phyloP scores from a whole-genome alignment of 2,888 invertebrate genomes.

The Erpobdella octoculata region DNA sequence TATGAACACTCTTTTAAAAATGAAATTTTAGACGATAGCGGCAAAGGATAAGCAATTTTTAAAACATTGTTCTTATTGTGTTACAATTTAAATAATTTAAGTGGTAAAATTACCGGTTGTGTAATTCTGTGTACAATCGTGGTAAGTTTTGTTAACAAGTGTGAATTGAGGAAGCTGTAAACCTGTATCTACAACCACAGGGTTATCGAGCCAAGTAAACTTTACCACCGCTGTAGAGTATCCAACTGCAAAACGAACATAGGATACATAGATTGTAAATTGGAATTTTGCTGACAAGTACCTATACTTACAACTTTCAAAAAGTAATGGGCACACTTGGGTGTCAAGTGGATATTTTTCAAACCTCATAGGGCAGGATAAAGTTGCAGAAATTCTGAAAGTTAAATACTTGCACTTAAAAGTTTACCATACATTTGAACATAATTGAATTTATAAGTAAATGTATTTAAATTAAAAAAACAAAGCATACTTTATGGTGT shows the following conservation, averaged over 20 bases:
- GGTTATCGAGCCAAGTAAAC: constrained; percentile 36
- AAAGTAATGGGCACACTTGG: constrained; percentile 25
- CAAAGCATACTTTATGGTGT: constrained; percentile 30
- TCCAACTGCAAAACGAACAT: constrained; percentile 33
- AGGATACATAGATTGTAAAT: not conserved
- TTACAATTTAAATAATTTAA: no score
- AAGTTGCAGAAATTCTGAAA: constrained; percentile 29
- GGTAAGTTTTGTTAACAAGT: constrained; percentile 32
- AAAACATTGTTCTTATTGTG: no score
- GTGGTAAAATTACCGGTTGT: constrained; percentile 33
- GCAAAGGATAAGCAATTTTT: no score
- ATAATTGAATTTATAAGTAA: not conserved
- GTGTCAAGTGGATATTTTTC: constrained; percentile 26
- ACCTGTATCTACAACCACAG: constrained; percentile 36
- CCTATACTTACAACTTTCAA: constrained; percentile 18
- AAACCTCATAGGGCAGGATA: constrained; percentile 28
- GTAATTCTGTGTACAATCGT: constrained; percentile 38
- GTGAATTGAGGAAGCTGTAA: constrained; percentile 37
- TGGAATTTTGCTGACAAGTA: not conserved
- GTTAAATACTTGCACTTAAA: no score
- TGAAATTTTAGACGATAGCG: not conserved
- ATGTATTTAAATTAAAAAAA: not conserved
- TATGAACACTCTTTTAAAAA: not conserved
- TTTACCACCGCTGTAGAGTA: constrained; percentile 37
- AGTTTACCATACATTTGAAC: not conserved